Evolutionary conservation across 2,797 vertebrate species (phyloP).

Genomic region (Miichthys miiuy): DNA sequence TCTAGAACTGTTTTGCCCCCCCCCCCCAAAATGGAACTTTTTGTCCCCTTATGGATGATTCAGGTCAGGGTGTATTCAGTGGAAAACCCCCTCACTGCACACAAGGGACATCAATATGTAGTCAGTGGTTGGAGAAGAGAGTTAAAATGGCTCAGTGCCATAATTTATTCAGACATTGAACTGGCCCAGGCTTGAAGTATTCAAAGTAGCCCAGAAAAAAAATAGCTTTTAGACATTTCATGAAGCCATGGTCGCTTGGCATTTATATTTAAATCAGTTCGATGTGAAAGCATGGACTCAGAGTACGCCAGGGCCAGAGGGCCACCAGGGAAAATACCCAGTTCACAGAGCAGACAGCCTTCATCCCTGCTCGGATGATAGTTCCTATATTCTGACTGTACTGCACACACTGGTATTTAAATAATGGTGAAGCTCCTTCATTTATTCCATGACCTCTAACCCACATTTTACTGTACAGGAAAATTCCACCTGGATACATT

Average conservation of each 20-base stretch:
- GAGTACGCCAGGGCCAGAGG: conserved; percentile 24
- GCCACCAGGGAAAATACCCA: conserved; percentile 50
- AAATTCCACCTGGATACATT: conserved; percentile 1
- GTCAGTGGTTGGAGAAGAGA: conserved; percentile 60
- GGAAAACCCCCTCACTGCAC: conserved; percentile 62
- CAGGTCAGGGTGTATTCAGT: conserved; percentile 69
- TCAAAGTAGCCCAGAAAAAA: conserved; percentile 67
- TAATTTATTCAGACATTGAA: conserved; percentile 82
- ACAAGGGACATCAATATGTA: conserved; percentile 78
- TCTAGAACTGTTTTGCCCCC: conserved; percentile 9
- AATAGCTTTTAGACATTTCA: conserved; percentile 71
- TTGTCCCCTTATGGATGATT: conserved; percentile 57
- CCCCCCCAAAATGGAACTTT: conserved; percentile 39
- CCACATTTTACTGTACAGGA: conserved; percentile 2
- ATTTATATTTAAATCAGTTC: conserved; percentile 77
- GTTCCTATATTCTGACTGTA: conserved; percentile 23
- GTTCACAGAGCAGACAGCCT: conserved; percentile 38
- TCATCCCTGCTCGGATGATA: conserved; percentile 21
- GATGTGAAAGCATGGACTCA: conserved; percentile 63
- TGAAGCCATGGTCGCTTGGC: conserved; percentile 60
- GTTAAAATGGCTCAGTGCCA: conserved; percentile 73
- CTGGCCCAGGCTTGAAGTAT: conserved; percentile 68
- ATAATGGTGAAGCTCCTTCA: conserved; percentile 16
- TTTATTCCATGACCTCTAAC: conserved; percentile 41
- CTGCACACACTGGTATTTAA: conserved; percentile 42